A percentile compares a stretch with the other conserved stretches of the same genome.
phyloP scores from a whole-genome alignment of 2,113 vertebrate genomes.

The Paracanthobrama guichenoti region DNA sequence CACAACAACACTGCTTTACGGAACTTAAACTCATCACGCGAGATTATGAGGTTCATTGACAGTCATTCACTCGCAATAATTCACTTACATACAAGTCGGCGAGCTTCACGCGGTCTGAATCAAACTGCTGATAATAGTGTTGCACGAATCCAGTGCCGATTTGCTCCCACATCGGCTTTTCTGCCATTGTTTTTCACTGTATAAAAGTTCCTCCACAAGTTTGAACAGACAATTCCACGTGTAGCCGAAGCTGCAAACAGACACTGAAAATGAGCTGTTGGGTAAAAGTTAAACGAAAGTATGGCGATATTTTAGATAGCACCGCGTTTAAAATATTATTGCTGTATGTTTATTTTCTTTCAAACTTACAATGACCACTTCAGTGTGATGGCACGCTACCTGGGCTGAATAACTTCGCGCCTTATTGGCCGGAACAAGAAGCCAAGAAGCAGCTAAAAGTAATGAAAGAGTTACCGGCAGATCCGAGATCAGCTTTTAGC shows the following conservation, averaged over 20 bases:
- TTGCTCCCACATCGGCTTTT: conserved; percentile 74
- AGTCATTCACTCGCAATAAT: not conserved
- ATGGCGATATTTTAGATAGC: not conserved
- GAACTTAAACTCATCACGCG: not conserved
- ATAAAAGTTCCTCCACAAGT: not conserved
- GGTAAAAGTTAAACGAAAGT: not conserved
- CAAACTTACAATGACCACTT: conserved; percentile 19
- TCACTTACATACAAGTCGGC: conserved; percentile 73
- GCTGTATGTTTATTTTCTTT: not conserved
- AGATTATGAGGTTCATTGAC: not conserved
- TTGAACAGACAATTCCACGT: conserved; percentile 10
- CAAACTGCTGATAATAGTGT: conserved; percentile 74
- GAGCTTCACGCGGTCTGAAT: conserved; percentile 68
- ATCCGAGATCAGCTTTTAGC: conserved; percentile 3
- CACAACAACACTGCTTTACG: not conserved
- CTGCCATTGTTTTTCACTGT: conserved; percentile 62
- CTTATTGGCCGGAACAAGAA: conserved; percentile 33
- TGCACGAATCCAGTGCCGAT: conserved; percentile 72
- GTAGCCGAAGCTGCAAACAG: conserved; percentile 4
- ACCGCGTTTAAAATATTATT: too few species aligned
- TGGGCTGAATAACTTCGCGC: conserved; percentile 19
- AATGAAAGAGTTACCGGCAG: not conserved
- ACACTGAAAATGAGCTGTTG: not conserved
- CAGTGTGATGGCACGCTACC: not conserved
- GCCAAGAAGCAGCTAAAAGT: conserved; percentile 10